Base-by-base conservation (phyloP, 2,888 invertebrate species). In the Rhagium mordax region DNA sequence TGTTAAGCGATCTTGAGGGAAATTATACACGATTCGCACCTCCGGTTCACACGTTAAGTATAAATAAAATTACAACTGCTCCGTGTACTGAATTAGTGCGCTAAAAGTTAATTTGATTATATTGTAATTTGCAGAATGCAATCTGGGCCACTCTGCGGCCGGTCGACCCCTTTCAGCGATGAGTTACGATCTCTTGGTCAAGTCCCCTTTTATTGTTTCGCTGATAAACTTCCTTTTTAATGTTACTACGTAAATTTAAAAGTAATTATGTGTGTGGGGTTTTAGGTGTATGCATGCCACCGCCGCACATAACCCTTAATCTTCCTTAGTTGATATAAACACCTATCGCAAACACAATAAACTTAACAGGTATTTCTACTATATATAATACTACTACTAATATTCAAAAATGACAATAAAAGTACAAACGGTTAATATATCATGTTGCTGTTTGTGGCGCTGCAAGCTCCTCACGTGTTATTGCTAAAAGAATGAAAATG, bases 71-170 rank as follows among this genome's bases (percentile, higher is more conserved):
- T 81, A 81, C 81, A 70, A 71, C 62, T 70, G 72, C 75, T 47
- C 27, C 24, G 62, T 21, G 48, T n/a, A 20, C 21, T 47, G 33
- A 62, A 62, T 62, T 62, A 62, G 48, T 16, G 78, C 77, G 82
- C 75, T 82, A 79, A 84, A 85, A 85, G 84, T 84, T 85, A 85
- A 85, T 85, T 85, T 84, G 85, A 85, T 85, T 85, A 85, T 84
- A 84, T 84, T 85, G 85, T 86, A 86, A 86, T 86, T 86, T 85
- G 83, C 81, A 83, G 77, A 85, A 84, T 85, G 84, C 85, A 85
- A 85, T 86, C 85, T 82, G 82, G 80, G 65, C 77, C 72, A 75
- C 75, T 74, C 66, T 66, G 66, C 66, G 66, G 55, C 55, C 70
- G 69, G 60, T 69, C 70, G 70, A 71, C 73, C 75, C 75, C 69